These are phyloP conservation scores for Lithophane ornitopus DNA, from an alignment of 2,888 invertebrate species.

Conservation along the genomic window DNA sequence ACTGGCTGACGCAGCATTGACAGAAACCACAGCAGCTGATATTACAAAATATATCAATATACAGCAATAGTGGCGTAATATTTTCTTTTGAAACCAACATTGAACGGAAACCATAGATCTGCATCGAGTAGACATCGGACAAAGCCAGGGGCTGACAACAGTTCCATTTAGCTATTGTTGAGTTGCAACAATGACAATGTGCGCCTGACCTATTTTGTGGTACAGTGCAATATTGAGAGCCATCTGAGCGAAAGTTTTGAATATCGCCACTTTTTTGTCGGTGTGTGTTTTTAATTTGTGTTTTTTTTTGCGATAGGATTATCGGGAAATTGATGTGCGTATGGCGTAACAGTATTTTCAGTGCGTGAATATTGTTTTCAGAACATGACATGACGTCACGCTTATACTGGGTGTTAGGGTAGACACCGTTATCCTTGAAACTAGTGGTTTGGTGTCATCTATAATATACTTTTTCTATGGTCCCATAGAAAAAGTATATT, in stretches of 20 bases:
- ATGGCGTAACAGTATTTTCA: neutral
- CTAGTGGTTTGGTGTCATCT: too few relatives aligned
- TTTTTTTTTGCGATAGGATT: conserved; percentile 25
- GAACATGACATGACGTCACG: neutral
- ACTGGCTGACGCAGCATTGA: neutral
- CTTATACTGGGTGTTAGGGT: too few relatives aligned
- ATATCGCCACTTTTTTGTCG: conserved; percentile 43
- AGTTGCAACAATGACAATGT: conserved; percentile 62
- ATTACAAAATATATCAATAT: conserved; percentile 28
- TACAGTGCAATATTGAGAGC: conserved; percentile 60
- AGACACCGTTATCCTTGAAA: too few relatives aligned
- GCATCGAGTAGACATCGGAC: conserved; percentile 83
- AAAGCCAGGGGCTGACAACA: conserved; percentile 81
- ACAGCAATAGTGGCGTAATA: conserved; percentile 59
- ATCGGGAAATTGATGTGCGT: neutral
- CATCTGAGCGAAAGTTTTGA: conserved; percentile 63
- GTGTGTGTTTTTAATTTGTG: conserved; percentile 27
- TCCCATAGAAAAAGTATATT: too few relatives aligned
- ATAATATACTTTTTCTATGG: too few relatives aligned
- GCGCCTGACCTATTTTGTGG: conserved; percentile 65
- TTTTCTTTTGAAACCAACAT: conserved; percentile 76
- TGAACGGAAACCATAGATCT: conserved; percentile 82
- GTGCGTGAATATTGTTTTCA: neutral
- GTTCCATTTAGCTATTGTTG: conserved; percentile 83
- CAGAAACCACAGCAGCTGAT: conserved; percentile 8